phyloP scores from a whole-genome alignment of 2,888 invertebrate species.

The Phengaris arion region DNA sequence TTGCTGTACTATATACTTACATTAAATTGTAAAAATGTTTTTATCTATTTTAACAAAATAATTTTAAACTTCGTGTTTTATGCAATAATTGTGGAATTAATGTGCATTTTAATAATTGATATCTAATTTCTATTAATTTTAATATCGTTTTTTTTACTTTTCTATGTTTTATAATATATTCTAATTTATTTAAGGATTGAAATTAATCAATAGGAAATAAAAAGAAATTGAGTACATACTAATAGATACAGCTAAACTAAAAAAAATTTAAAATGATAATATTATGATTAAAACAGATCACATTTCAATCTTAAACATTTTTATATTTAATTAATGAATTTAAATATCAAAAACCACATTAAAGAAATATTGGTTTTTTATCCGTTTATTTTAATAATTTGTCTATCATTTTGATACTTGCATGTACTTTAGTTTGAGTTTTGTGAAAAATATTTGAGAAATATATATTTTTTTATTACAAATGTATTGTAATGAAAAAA shows the following conservation, averaged over 20 bases:
- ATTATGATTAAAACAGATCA: background rate
- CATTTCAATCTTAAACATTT: background rate
- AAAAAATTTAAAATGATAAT: background rate
- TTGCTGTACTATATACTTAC: background rate
- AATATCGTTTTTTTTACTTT: constrained; percentile 5
- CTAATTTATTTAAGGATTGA: constrained; percentile 7
- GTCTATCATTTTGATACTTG: too few relatives aligned
- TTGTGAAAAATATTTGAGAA: too few relatives aligned
- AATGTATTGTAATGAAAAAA: too few relatives aligned
- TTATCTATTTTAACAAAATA: background rate
- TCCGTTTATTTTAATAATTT: too few relatives aligned
- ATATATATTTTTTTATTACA: too few relatives aligned
- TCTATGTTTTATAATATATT: background rate
- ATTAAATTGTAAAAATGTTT: background rate
- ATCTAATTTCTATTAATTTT: background rate
- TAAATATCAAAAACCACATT: background rate
- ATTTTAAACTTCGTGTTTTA: background rate
- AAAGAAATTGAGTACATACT: background rate
- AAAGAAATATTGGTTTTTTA: too few relatives aligned
- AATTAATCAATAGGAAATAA: background rate
- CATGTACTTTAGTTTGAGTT: too few relatives aligned
- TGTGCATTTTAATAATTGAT: constrained; percentile 4
- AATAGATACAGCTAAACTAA: background rate
- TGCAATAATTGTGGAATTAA: background rate
- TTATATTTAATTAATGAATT: background rate